A percentile compares a stretch with the other conserved stretches of the same genome.
These are phyloP conservation scores for Larimichthys polyactis DNA, from an alignment of 2,113 vertebrate genomes.

Conservation along the genomic window DNA sequence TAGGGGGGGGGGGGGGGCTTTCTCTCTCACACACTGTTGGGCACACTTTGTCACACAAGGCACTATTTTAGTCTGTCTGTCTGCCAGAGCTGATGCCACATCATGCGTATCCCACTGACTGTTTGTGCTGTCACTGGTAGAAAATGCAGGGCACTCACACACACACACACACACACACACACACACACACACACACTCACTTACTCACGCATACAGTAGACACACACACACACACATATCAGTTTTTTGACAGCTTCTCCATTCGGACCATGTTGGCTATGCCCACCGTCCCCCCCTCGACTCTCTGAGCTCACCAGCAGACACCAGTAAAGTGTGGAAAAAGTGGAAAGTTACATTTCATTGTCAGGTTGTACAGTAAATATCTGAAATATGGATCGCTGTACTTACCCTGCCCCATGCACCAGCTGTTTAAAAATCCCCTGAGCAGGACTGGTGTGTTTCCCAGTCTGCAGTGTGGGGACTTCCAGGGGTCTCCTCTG, in stretches of 20 bases:
- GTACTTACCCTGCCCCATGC: not conserved
- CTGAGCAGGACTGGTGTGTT: not conserved
- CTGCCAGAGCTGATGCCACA: constrained; percentile 57
- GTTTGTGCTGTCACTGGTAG: constrained; percentile 52
- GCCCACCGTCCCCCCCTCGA: not conserved
- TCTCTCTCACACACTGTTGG: constrained; percentile 25
- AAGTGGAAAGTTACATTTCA: constrained; percentile 48
- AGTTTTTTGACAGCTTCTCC: constrained; percentile 64
- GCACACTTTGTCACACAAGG: constrained; percentile 63
- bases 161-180: constrained; percentile 11
- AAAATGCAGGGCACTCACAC: constrained; percentile 20
- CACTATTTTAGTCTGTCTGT: constrained; percentile 59
- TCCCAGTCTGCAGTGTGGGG: constrained; percentile 10
- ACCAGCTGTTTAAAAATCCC: constrained; percentile 3
- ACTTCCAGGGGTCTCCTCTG: constrained; percentile 32
- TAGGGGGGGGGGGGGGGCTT: too few relatives aligned
- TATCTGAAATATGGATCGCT: constrained; percentile 24
- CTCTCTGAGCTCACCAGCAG: constrained; percentile 26
- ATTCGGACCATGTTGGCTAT: constrained; percentile 31
- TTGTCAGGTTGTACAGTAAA: constrained; percentile 30
- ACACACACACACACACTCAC: constrained; percentile 1
- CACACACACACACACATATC: constrained; percentile 41
- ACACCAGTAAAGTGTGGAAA: not conserved
- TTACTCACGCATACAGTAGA: not conserved
- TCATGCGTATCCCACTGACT: constrained; percentile 52